Conservation (phyloP, 2,113 vertebrate species). For the zebrafish (Danio rerio) region DNA sequence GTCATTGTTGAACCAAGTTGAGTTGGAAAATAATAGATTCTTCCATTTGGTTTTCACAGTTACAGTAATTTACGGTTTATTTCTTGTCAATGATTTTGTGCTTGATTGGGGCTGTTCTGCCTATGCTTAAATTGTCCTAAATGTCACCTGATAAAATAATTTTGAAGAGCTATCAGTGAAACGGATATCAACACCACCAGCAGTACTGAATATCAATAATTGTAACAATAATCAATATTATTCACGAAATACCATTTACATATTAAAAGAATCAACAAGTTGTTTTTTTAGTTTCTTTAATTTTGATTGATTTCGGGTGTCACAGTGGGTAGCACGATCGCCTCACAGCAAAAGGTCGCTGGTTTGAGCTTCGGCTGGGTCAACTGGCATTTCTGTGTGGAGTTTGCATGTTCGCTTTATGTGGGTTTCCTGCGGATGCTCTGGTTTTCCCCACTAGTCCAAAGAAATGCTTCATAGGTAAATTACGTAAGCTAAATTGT, state of each 20-base stretch:
- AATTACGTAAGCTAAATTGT: no score
- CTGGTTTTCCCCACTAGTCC: no score
- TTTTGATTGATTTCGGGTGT: no score
- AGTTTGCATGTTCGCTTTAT: no score
- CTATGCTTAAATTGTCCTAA: neutral
- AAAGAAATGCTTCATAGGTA: no score
- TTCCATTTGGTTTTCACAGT: neutral
- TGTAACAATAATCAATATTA: conserved; percentile 7
- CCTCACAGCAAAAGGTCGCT: no score
- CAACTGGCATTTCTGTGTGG: no score
- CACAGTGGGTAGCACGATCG: no score
- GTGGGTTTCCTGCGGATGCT: no score
- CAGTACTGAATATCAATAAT: neutral
- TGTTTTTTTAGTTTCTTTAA: conserved; percentile 1
- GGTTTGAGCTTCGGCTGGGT: no score
- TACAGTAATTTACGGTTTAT: neutral
- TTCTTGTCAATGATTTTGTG: neutral
- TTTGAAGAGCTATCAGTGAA: neutral
- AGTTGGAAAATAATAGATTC: neutral
- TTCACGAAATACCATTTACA: neutral
- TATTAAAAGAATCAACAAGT: neutral
- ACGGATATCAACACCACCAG: neutral
- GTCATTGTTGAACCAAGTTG: neutral
- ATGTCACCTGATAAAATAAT: neutral
- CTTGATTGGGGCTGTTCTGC: neutral